Conservation (phyloP, 2,888 invertebrate species). For the Agrotis ipsilon region DNA sequence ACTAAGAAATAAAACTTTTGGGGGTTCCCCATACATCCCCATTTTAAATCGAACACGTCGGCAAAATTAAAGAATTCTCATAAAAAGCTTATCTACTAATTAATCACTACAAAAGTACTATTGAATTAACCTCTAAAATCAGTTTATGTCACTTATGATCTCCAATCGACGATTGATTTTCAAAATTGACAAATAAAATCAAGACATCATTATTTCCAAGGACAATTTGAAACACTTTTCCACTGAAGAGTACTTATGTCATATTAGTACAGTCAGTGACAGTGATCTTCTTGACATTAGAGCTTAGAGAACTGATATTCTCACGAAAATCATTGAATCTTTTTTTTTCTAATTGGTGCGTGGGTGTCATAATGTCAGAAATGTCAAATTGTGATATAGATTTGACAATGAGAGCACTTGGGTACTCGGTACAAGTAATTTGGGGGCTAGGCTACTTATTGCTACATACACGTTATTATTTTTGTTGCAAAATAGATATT, state of each 20-base stretch:
- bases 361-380: conserved; percentile 31
- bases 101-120: too few species aligned
- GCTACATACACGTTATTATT: background rate
- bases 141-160: background rate
- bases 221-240: conserved; percentile 28
- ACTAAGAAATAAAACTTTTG: too few species aligned
- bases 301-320: conserved; percentile 6
- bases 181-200: background rate
- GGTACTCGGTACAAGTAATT: background rate
- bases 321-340: conserved; percentile 3
- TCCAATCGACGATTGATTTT: background rate
- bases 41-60: too few species aligned
- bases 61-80: background rate
- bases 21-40: too few species aligned
- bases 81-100: background rate
- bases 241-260: conserved; percentile 22
- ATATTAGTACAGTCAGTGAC: conserved; percentile 24
- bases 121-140: too few species aligned
- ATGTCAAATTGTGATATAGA: conserved; percentile 19
- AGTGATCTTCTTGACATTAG: conserved; percentile 54
- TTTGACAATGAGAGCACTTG: conserved; percentile 35
- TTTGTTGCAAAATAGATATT: background rate
- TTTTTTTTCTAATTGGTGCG: conserved; percentile 35
- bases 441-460: background rate
- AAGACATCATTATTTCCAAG: conserved; percentile 11